phyloP scores from a whole-genome alignment of 2,888 invertebrate species.

The Phyto melanocephala region DNA sequence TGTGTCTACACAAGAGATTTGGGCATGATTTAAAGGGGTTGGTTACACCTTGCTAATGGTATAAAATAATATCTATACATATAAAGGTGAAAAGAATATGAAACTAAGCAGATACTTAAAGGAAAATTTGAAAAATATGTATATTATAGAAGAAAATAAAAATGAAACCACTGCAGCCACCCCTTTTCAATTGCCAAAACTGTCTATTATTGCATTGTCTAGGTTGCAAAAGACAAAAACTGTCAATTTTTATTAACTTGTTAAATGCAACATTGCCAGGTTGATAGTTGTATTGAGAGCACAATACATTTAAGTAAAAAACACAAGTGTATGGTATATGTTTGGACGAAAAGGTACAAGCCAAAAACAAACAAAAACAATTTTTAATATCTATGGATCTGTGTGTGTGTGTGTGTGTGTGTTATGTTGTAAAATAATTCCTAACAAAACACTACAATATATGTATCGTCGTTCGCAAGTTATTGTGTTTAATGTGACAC shows the following conservation, averaged over 20 bases:
- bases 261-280: constrained; percentile 25
- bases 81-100: too few species aligned
- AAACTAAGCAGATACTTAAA: background rate
- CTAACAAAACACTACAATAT: background rate
- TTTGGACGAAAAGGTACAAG: background rate
- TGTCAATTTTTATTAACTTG: constrained; percentile 29
- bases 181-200: constrained; percentile 27
- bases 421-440: too few species aligned
- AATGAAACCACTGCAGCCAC: too few species aligned
- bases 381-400: too few species aligned
- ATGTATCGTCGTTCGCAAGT: too few species aligned
- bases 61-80: too few species aligned
- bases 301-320: background rate
- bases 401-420: too few species aligned
- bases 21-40: background rate
- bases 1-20: background rate
- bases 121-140: background rate
- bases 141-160: background rate
- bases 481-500: too few species aligned
- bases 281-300: background rate
- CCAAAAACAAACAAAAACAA: background rate
- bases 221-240: background rate
- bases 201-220: background rate
- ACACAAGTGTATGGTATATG: background rate
- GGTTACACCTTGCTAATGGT: too few species aligned